phyloP scores from a whole-genome alignment of 2,113 vertebrate genomes.

The Willisornis vidua region DNA sequence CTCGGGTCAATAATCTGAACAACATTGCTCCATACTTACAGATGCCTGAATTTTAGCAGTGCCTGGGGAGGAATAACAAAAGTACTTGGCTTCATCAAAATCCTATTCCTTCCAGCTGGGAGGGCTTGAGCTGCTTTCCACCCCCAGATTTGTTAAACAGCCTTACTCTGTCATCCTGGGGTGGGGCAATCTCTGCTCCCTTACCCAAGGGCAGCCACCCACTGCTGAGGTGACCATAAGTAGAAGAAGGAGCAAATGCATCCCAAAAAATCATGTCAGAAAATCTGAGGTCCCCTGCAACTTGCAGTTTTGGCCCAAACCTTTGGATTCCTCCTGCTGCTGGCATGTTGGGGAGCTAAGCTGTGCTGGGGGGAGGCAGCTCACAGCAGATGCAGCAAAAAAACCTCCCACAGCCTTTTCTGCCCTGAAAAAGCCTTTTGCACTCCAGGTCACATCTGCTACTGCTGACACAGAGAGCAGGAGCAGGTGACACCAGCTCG shows the following conservation, averaged over 20 bases:
- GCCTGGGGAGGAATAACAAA: neutral
- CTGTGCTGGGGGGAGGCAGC: neutral
- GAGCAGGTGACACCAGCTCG: neutral
- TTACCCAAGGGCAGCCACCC: neutral
- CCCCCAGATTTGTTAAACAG: rapidly evolving
- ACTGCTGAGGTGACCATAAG: rapidly evolving
- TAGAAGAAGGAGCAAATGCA: neutral
- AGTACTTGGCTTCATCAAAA: neutral
- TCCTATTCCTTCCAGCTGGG: neutral
- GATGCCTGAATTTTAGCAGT: neutral
- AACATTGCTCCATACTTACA: neutral
- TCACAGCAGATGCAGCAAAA: neutral
- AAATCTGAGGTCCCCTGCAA: neutral
- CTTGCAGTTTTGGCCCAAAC: neutral
- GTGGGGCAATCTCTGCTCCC: neutral
- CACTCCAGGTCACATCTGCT: neutral
- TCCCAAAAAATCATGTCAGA: neutral
- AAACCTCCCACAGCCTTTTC: neutral
- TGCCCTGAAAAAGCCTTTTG: neutral
- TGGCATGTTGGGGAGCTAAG: neutral
- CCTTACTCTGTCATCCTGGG: neutral
- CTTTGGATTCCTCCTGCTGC: neutral
- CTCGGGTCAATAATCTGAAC: neutral
- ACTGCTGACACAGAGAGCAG: rapidly evolving
- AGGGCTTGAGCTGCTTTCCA: neutral